Evolutionary conservation across 2,797 vertebrate genomes (phyloP).

Genomic region (Xyrichtys novacula): DNA sequence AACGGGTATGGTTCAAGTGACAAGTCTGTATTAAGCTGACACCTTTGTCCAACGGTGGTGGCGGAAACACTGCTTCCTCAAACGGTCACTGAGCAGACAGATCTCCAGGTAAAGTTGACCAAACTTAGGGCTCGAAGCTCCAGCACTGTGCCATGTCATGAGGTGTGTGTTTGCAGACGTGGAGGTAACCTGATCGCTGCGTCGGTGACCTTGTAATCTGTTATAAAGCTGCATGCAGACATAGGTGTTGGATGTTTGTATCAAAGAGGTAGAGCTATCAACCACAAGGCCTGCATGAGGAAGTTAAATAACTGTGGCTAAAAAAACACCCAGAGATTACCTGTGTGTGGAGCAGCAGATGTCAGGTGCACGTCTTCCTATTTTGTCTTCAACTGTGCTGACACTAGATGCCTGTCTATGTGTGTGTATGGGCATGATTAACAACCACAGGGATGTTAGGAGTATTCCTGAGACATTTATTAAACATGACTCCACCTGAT

Average conservation of each 20-base stretch:
- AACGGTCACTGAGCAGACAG: constrained; percentile 24
- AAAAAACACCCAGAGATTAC: not conserved
- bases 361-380: constrained; percentile 1
- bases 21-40: not conserved
- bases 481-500: constrained; percentile 9
- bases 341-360: constrained; percentile 43
- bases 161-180: not conserved
- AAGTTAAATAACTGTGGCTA: constrained; percentile 40
- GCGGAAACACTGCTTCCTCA: constrained; percentile 26
- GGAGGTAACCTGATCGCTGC: not conserved
- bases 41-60: not conserved
- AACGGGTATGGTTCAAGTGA: rapidly evolving
- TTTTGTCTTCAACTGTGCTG: not conserved
- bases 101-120: constrained; percentile 59
- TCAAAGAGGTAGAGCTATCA: not conserved
- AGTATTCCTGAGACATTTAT: constrained; percentile 1
- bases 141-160: not conserved
- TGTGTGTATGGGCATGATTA: not conserved
- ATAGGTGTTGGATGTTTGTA: not conserved
- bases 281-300: constrained; percentile 50
- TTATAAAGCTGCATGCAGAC: not conserved
- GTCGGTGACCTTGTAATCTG: constrained; percentile 7
- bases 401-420: not conserved
- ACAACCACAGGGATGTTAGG: not conserved
- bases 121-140: constrained; percentile 38